phyloP scores from a whole-genome alignment of 2,113 vertebrate species.

The Mionectes macconnelli region DNA sequence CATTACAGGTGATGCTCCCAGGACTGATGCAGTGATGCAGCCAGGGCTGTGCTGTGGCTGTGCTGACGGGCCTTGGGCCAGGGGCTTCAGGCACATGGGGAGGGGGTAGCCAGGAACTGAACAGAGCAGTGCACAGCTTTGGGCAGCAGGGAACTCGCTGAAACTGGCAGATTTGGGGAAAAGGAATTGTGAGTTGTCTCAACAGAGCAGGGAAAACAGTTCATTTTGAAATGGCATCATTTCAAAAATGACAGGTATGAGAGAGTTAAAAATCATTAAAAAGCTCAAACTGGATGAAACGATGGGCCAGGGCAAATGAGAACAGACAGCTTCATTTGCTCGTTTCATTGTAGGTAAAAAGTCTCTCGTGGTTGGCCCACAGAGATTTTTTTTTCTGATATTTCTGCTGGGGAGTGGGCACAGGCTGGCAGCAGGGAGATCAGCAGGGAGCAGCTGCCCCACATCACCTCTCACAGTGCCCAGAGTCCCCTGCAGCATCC shows the following conservation, averaged over 20 bases:
- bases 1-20: background rate
- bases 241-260: background rate
- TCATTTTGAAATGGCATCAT: background rate
- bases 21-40: background rate
- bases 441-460: background rate
- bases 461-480: background rate
- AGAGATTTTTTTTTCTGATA: conserved; percentile 6
- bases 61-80: accelerated
- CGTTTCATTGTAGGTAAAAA: background rate
- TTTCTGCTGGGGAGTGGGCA: background rate
- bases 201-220: background rate
- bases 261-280: background rate
- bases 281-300: background rate
- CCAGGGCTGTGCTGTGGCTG: background rate
- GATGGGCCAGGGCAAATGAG: background rate
- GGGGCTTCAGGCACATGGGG: accelerated
- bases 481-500: background rate
- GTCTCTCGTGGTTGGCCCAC: background rate
- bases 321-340: accelerated
- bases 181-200: background rate
- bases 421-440: background rate
- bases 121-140: background rate
- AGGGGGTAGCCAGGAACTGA: background rate
- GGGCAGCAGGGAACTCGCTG: background rate
- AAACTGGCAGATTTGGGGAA: background rate